Conservation (phyloP, 2,113 vertebrate genomes). For the Ammodramus savannarum region DNA sequence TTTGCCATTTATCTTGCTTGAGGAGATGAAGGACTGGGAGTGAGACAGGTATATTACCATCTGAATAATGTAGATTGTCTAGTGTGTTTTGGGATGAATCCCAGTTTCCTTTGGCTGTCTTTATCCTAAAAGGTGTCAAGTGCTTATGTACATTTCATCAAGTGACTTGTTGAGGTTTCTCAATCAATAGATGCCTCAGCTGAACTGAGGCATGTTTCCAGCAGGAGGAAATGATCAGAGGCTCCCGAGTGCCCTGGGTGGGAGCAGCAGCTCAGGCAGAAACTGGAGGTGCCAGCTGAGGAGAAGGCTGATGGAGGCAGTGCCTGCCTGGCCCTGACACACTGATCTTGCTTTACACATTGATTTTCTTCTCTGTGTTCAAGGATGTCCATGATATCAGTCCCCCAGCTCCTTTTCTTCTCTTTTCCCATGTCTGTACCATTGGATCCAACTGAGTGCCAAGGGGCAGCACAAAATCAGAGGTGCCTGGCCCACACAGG, state of each 20-base stretch:
- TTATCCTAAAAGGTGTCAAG: not conserved
- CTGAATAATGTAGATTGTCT: not conserved
- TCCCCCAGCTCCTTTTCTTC: not conserved
- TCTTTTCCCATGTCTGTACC: fast-evolving
- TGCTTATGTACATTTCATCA: not conserved
- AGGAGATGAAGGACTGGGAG: not conserved
- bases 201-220: not conserved
- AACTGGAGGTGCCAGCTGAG: not conserved
- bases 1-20: not conserved
- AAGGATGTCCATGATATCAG: not conserved
- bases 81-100: not conserved
- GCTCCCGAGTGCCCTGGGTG: fast-evolving
- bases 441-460: not conserved
- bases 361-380: not conserved
- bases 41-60: not conserved
- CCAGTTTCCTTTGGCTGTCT: not conserved
- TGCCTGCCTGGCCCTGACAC: not conserved
- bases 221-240: not conserved
- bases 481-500: not conserved
- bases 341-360: not conserved
- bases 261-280: not conserved
- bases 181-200: not conserved
- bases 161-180: not conserved
- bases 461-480: not conserved
- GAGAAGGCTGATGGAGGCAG: not conserved